A percentile compares a stretch with the other conserved stretches of the same genome.
Evolutionary conservation across 2,888 invertebrate species (phyloP).

Genomic region (Ornithoptera priamus): DNA sequence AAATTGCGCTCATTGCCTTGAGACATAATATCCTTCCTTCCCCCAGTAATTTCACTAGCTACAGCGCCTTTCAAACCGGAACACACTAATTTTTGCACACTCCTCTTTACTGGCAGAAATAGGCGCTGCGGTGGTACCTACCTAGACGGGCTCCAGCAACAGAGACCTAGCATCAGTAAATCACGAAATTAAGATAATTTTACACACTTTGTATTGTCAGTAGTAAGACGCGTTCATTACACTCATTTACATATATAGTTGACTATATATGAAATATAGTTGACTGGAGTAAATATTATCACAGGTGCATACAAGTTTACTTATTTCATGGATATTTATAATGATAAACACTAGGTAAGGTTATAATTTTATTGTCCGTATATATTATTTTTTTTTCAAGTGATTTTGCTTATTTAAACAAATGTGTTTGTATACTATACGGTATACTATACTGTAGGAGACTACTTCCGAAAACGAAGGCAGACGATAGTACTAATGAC

Average conservation of each 20-base stretch:
- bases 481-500: too few species aligned
- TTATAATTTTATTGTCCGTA: not conserved
- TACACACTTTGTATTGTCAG: not conserved
- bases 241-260: not conserved
- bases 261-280: not conserved
- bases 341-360: not conserved
- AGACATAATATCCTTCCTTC: too few species aligned
- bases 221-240: not conserved
- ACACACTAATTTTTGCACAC: too few species aligned
- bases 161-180: too few species aligned
- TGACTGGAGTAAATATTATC: not conserved
- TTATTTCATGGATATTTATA: not conserved
- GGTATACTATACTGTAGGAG: not conserved
- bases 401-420: not conserved
- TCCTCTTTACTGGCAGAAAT: too few species aligned
- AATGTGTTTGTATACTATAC: not conserved
- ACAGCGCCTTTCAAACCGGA: too few species aligned
- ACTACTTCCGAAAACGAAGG: too few species aligned
- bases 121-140: too few species aligned
- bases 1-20: too few species aligned
- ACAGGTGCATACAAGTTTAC: not conserved
- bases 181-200: not conserved
- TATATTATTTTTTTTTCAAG: not conserved
- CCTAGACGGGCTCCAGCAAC: too few species aligned
- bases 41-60: too few species aligned